These are phyloP conservation scores for Phoxinus dragarum DNA, from an alignment of 2,797 vertebrate species.

Conservation along the genomic window DNA sequence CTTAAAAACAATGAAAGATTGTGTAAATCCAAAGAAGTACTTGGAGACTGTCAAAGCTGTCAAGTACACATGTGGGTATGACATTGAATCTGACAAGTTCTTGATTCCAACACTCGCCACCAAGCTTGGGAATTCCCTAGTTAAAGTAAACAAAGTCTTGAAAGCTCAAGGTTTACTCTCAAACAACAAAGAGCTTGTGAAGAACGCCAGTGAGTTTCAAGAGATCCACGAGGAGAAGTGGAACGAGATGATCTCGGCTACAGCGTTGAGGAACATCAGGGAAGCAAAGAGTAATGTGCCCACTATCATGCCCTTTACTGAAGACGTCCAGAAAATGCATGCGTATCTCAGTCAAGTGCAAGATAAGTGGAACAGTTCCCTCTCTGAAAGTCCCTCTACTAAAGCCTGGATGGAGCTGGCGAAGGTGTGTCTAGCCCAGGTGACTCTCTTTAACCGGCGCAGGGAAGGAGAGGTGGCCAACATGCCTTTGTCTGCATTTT, in stretches of 20 bases:
- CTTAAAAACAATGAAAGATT: slow-evolving; percentile 31
- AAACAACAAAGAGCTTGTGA: slow-evolving; percentile 48
- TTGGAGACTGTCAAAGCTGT: slow-evolving; percentile 53
- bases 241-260: slow-evolving; percentile 55
- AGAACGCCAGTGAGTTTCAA: slow-evolving; percentile 50
- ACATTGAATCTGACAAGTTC: slow-evolving; percentile 21
- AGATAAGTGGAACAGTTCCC: not conserved
- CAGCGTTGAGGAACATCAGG: slow-evolving; percentile 55
- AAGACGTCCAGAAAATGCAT: slow-evolving; percentile 59
- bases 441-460: slow-evolving; percentile 55
- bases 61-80: slow-evolving; percentile 41
- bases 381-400: slow-evolving; percentile 52
- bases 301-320: slow-evolving; percentile 50
- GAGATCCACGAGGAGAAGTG: slow-evolving; percentile 52
- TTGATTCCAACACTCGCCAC: slow-evolving; percentile 51
- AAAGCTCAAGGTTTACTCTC: slow-evolving; percentile 58
- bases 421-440: slow-evolving; percentile 54
- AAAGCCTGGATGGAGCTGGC: slow-evolving; percentile 55
- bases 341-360: slow-evolving; percentile 35
- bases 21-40: slow-evolving; percentile 41
- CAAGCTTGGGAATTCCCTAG: slow-evolving; percentile 46
- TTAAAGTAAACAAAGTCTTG: slow-evolving; percentile 59
- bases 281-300: slow-evolving; percentile 59
- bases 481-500: slow-evolving; percentile 52
- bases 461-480: slow-evolving; percentile 37